Evolutionary conservation across 2,888 invertebrate species (phyloP).

Genomic region (Chymomyza fuscimana): DNA sequence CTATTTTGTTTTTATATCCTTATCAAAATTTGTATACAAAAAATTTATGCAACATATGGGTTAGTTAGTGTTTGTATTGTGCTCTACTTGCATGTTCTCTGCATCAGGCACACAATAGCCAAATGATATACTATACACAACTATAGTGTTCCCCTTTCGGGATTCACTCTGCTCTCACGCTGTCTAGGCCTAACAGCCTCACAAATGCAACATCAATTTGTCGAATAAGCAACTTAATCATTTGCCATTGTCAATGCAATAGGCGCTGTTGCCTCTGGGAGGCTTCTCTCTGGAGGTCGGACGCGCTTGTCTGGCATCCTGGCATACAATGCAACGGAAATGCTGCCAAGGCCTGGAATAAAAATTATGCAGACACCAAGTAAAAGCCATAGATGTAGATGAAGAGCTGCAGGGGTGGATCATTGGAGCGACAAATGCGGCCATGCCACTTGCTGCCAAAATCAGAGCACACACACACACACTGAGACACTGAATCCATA

Average conservation of each 20-base stretch:
- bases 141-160: neutral
- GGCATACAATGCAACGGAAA: slow-evolving; percentile 10
- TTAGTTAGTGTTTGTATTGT: neutral
- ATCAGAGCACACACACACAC: slow-evolving; percentile 48
- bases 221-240: slow-evolving; percentile 75
- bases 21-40: too few species aligned
- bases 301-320: neutral
- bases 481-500: neutral
- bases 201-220: slow-evolving; percentile 64
- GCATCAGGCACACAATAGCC: neutral
- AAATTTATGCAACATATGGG: too few species aligned
- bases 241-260: slow-evolving; percentile 60
- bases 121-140: neutral
- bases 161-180: neutral
- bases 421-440: slow-evolving; percentile 65
- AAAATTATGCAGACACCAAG: slow-evolving; percentile 65
- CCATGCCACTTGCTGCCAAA: slow-evolving; percentile 71
- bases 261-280: slow-evolving; percentile 25
- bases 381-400: slow-evolving; percentile 20
- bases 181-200: slow-evolving; percentile 12
- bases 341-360: slow-evolving; percentile 39
- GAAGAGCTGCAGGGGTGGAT: neutral
- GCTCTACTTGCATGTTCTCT: too few species aligned
- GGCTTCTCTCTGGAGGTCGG: slow-evolving; percentile 18
- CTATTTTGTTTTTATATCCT: too few species aligned